Base-by-base conservation (phyloP, 2,888 invertebrate species). In the Scaptodrosophila latifasciaeformis region DNA sequence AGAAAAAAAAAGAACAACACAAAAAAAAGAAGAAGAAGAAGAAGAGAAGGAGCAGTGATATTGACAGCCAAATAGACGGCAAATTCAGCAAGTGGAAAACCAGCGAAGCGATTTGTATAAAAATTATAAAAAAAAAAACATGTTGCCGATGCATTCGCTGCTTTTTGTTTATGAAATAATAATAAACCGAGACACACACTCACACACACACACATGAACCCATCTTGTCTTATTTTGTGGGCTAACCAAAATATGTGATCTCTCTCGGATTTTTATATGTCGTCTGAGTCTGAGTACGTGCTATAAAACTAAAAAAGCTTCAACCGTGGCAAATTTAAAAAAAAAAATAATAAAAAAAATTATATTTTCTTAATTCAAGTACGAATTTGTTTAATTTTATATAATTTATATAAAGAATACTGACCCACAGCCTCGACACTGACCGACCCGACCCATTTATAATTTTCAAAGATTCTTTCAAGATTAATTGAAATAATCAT, bases 181-280 rank as follows among this genome's bases (percentile, higher is more conserved):
- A n/a, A n/a, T n/a, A n/a, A n/a, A 59, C 51, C 68, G 56, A 59
- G 59, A 59, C 65, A 59, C 64, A 67, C 48, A 49, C 59, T 55
- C 59, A 67, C 67, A 67, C 53, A 37, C 55, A 54, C 35, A 34
- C 39, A 6, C 6, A 18, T 13, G 30, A 35, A 27, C 24, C 4
- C 34, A 42, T n/a, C n/a, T n/a, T n/a, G n/a, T n/a, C n/a, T n/a
- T n/a, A n/a, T n/a, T n/a, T n/a, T n/a, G n/a, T n/a, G n/a, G n/a
- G n/a, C n/a, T n/a, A n/a, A n/a, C n/a, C n/a, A n/a, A n/a, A n/a
- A n/a, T n/a, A n/a, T n/a, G n/a, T n/a, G n/a, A n/a, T n/a, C n/a
- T n/a, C n/a, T n/a, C n/a, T n/a, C n/a, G n/a, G n/a, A n/a, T n/a
- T n/a, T n/a, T n/a, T n/a, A n/a, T n/a, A n/a, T n/a, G n/a, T n/a